Evolutionary conservation across 1,140 invertebrate species (phyloP).

Genomic region (Calephelis virginiensis): DNA sequence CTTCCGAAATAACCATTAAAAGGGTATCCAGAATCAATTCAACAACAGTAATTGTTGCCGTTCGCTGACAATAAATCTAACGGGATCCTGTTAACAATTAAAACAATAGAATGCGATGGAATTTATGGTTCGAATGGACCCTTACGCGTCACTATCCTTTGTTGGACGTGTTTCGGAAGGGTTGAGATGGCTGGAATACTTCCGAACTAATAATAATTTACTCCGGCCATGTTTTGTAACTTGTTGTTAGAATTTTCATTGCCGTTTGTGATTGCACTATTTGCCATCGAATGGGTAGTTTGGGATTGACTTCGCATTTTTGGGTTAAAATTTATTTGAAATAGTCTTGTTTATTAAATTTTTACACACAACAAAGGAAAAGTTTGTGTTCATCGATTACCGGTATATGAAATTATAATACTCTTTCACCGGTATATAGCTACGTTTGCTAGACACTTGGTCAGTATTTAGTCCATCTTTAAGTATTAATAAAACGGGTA

Average conservation of each 20-base stretch:
- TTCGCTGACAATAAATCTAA: conserved; percentile 51
- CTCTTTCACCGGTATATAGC: too few relatives aligned
- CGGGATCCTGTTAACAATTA: conserved; percentile 45
- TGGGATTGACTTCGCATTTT: too few relatives aligned
- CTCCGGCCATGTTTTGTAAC: conserved; percentile 3
- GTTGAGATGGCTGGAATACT: conserved; percentile 23
- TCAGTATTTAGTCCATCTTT: too few relatives aligned
- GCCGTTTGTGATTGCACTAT: not conserved
- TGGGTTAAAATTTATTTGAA: too few relatives aligned
- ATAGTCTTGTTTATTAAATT: too few relatives aligned
- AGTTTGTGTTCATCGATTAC: too few relatives aligned
- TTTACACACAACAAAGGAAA: too few relatives aligned
- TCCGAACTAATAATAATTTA: conserved; percentile 19
- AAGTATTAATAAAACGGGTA: too few relatives aligned
- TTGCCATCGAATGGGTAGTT: too few relatives aligned
- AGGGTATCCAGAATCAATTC: conserved; percentile 52
- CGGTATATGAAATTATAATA: too few relatives aligned
- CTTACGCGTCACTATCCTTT: conserved; percentile 24
- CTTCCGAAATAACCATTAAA: conserved; percentile 43
- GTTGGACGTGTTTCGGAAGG: conserved; percentile 21
- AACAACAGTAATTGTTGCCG: conserved; percentile 46
- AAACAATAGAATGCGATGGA: conserved; percentile 46
- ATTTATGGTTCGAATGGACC: conserved; percentile 42
- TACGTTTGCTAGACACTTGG: too few relatives aligned
- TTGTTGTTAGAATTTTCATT: conserved; percentile 5